A percentile compares a stretch with the other conserved stretches of the same genome.
phyloP scores from a whole-genome alignment of 2,797 vertebrate genomes.

The Chaunax sp. region DNA sequence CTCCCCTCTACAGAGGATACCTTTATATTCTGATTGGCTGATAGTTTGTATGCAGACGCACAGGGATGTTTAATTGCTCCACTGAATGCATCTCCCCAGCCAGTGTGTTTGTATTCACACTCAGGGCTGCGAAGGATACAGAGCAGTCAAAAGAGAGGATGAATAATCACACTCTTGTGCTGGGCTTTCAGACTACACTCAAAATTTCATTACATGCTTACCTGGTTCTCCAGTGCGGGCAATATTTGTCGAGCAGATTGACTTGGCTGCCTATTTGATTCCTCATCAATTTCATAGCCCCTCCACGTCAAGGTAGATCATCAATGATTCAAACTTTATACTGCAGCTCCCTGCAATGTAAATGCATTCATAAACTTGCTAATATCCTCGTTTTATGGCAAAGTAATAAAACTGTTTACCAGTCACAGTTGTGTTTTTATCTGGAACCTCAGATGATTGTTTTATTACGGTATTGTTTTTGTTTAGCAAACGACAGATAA shows the following conservation, averaged over 20 bases:
- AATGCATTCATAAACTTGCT: constrained; percentile 66
- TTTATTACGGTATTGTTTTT: constrained; percentile 53
- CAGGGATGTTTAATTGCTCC: constrained; percentile 82
- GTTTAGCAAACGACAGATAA: constrained; percentile 51
- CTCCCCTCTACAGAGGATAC: constrained; percentile 77
- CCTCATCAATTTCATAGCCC: constrained; percentile 77
- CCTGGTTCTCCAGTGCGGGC: constrained; percentile 73
- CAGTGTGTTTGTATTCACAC: constrained; percentile 67
- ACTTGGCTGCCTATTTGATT: constrained; percentile 75
- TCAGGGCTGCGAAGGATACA: constrained; percentile 55
- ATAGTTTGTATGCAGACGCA: constrained; percentile 79
- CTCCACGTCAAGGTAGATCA: constrained; percentile 68
- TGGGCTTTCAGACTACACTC: constrained; percentile 65
- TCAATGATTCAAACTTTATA: constrained; percentile 78
- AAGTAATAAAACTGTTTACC: constrained; percentile 69
- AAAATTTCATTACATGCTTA: constrained; percentile 83
- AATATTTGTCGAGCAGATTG: constrained; percentile 76
- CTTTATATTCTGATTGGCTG: constrained; percentile 82
- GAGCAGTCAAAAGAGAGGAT: constrained; percentile 68
- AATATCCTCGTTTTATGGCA: constrained; percentile 58
- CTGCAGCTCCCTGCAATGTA: constrained; percentile 62
- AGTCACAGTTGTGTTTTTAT: constrained; percentile 57
- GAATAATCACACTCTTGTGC: constrained; percentile 76
- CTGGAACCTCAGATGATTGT: constrained; percentile 46
- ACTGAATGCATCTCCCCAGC: constrained; percentile 77